These are phyloP conservation scores for Sandelia bainsii DNA, from an alignment of 2,797 vertebrate species.

Conservation along the genomic window DNA sequence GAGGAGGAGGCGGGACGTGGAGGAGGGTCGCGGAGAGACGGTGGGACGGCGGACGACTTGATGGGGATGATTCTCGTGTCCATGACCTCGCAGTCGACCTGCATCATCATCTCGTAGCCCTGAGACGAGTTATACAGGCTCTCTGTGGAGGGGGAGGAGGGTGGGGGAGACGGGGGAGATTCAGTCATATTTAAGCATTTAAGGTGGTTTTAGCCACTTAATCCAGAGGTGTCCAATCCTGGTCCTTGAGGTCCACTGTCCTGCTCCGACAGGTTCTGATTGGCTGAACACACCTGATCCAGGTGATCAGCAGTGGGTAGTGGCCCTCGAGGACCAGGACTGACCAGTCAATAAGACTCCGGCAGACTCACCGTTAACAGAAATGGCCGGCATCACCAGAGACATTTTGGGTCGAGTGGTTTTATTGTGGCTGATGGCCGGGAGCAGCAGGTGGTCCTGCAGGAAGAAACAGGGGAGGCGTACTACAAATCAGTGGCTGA, in stretches of 20 bases:
- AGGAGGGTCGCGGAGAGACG: constrained; percentile 84
- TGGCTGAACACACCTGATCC: too few relatives aligned
- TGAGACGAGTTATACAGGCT: constrained; percentile 86
- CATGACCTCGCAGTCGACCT: constrained; percentile 96
- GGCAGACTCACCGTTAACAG: constrained; percentile 83
- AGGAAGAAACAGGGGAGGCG: neutral
- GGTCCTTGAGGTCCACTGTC: too few relatives aligned
- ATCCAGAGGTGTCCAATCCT: too few relatives aligned
- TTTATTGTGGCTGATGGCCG: constrained; percentile 83
- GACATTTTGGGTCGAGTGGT: constrained; percentile 93
- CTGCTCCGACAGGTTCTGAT: too few relatives aligned
- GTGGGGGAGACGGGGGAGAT: neutral
- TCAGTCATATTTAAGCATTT: too few relatives aligned
- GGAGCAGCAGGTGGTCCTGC: constrained; percentile 81
- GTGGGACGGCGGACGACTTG: constrained; percentile 91
- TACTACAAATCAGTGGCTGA: too few relatives aligned
- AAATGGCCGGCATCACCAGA: constrained; percentile 94
- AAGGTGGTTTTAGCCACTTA: too few relatives aligned
- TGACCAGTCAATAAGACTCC: too few relatives aligned
- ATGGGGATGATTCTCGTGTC: constrained; percentile 93
- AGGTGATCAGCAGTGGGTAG: too few relatives aligned
- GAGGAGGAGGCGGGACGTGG: constrained; percentile 68
- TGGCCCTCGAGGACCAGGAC: too few relatives aligned
- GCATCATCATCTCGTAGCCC: constrained; percentile 96
- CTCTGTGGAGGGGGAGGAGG: constrained; percentile 78